Conservation (phyloP, 2,113 vertebrate genomes). For the Redunca redunca region DNA sequence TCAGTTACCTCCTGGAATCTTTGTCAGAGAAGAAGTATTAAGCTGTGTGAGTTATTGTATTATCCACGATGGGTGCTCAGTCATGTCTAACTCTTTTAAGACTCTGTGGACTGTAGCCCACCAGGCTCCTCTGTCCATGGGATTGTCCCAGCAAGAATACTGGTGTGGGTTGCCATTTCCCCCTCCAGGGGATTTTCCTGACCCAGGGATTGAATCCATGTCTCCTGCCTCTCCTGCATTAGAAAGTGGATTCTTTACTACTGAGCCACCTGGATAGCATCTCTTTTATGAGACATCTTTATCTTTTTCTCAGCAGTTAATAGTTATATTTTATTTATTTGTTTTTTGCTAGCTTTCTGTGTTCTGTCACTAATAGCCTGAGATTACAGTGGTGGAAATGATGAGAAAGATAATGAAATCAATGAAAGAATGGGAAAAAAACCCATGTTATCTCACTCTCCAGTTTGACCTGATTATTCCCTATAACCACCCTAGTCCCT, state of each 20-base stretch:
- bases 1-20: not conserved
- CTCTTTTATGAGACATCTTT: not conserved
- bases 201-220: not conserved
- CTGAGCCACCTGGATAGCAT: not conserved
- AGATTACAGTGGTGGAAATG: not conserved
- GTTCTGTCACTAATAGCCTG: not conserved
- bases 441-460: not conserved
- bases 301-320: not conserved
- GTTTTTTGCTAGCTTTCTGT: not conserved
- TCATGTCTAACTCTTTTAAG: not conserved
- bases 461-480: not conserved
- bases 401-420: not conserved
- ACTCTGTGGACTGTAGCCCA: not conserved
- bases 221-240: not conserved
- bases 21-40: not conserved
- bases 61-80: not conserved
- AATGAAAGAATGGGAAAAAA: not conserved
- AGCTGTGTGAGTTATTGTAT: not conserved
- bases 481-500: not conserved
- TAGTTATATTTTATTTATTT: not conserved
- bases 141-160: not conserved
- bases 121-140: not conserved
- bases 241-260: not conserved
- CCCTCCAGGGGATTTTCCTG: not conserved
- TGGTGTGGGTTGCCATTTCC: not conserved